These are phyloP conservation scores for Callocephalon fimbriatum DNA, from an alignment of 2,113 vertebrate species.

Conservation along the genomic window DNA sequence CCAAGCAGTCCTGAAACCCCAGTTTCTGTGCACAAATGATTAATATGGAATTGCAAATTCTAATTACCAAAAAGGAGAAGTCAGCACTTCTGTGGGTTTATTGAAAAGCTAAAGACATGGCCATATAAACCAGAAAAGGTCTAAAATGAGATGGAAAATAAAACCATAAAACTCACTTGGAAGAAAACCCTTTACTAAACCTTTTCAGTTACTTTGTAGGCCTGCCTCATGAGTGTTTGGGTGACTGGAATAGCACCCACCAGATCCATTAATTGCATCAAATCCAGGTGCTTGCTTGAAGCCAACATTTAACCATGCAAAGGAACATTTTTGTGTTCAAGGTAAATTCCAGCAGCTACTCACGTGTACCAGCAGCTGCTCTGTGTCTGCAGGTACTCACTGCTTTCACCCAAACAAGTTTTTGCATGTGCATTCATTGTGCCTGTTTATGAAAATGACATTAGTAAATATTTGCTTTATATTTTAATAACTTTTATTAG, in stretches of 20 bases:
- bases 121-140: neutral
- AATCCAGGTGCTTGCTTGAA: conserved; percentile 50
- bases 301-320: conserved; percentile 30
- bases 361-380: neutral
- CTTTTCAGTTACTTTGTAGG: neutral
- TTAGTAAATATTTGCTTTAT: conserved; percentile 15
- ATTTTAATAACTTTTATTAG: conserved; percentile 25
- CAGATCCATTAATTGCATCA: neutral
- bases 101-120: neutral
- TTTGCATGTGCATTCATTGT: neutral
- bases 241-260: neutral
- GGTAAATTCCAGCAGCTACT: conserved; percentile 5
- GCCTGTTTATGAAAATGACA: neutral
- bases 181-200: neutral
- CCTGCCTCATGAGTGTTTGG: neutral
- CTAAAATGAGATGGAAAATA: neutral
- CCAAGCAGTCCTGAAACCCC: neutral
- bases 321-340: conserved; percentile 26
- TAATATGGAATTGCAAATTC: neutral
- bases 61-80: neutral
- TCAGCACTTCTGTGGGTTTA: neutral
- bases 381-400: neutral
- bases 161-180: neutral
- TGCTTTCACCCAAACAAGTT: conserved; percentile 37
- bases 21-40: neutral